Percentiles rank a stretch among this genome's conserved stretches.
These are phyloP conservation scores for Raja brachyura DNA, from an alignment of 2,113 vertebrate species.

Conservation along the genomic window DNA sequence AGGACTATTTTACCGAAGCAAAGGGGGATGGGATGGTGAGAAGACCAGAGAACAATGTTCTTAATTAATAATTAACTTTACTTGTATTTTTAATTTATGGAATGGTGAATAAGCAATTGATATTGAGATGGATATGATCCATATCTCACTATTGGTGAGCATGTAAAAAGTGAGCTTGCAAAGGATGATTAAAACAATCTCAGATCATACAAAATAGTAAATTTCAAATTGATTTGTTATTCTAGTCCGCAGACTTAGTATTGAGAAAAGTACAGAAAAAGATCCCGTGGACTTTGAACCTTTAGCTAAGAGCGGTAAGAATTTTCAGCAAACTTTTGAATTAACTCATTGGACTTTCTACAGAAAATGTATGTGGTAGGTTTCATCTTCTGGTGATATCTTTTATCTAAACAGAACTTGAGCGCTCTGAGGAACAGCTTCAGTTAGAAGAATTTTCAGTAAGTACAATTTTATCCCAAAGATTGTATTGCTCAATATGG, in stretches of 20 bases:
- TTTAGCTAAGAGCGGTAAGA: slow-evolving; percentile 75
- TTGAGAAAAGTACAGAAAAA: slow-evolving; percentile 72
- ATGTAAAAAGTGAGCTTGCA: not conserved
- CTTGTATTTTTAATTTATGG: not conserved
- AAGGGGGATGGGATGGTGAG: no score
- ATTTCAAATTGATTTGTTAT: not conserved
- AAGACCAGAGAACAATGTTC: not conserved
- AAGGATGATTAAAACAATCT: not conserved
- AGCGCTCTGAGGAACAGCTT: slow-evolving; percentile 72
- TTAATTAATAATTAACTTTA: not conserved
- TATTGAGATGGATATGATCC: not conserved
- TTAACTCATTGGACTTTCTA: not conserved
- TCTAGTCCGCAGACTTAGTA: slow-evolving; percentile 71
- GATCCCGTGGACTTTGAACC: slow-evolving; percentile 71
- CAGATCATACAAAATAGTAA: not conserved
- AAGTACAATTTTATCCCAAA: slow-evolving; percentile 50
- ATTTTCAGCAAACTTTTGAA: not conserved
- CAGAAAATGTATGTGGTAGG: not conserved
- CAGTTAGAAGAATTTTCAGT: slow-evolving; percentile 78
- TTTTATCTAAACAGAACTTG: slow-evolving; percentile 66
- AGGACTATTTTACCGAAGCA: not conserved
- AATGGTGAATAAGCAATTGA: not conserved
- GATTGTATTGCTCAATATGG: slow-evolving; percentile 38
- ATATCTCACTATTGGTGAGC: not conserved
- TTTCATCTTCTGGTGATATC: not conserved